Percentiles rank a stretch among this genome's conserved stretches.
phyloP scores from a whole-genome alignment of 2,797 vertebrate species.

The Garrulus glandarius region DNA sequence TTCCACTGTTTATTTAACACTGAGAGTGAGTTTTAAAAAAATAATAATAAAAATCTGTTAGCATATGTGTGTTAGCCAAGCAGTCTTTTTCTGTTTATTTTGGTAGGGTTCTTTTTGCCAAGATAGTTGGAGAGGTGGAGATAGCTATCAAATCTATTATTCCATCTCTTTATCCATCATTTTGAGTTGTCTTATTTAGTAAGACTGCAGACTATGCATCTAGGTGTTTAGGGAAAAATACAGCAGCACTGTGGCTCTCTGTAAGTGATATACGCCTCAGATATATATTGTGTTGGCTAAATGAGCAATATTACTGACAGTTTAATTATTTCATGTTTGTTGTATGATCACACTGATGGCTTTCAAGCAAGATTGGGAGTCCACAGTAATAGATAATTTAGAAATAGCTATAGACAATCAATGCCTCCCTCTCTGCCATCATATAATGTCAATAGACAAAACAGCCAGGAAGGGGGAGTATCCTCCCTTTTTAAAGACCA shows the following conservation, averaged over 20 bases:
- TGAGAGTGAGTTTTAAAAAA: slow-evolving; percentile 15
- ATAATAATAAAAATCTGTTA: background rate
- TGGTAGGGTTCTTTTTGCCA: background rate
- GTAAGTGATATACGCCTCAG: background rate
- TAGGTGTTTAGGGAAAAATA: background rate
- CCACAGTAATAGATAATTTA: background rate
- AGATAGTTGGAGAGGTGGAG: background rate
- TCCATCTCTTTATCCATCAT: background rate
- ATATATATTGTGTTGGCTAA: background rate
- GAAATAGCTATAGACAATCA: background rate
- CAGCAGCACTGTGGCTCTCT: background rate
- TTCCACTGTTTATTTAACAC: slow-evolving; percentile 45
- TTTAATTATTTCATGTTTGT: background rate
- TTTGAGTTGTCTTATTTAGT: background rate
- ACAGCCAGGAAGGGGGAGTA: background rate
- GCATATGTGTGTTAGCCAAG: background rate
- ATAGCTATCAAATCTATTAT: background rate
- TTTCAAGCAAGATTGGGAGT: background rate
- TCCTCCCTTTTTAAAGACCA: background rate
- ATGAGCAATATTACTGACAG: background rate
- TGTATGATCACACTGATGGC: background rate
- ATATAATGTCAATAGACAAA: background rate
- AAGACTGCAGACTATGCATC: background rate
- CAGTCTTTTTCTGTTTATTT: background rate
- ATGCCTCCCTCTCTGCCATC: background rate